Evolutionary conservation across 1,140 invertebrate genomes (phyloP), one percentile per base, ranked within the genome.

Genomic region (Drosophila bocki): DNA sequence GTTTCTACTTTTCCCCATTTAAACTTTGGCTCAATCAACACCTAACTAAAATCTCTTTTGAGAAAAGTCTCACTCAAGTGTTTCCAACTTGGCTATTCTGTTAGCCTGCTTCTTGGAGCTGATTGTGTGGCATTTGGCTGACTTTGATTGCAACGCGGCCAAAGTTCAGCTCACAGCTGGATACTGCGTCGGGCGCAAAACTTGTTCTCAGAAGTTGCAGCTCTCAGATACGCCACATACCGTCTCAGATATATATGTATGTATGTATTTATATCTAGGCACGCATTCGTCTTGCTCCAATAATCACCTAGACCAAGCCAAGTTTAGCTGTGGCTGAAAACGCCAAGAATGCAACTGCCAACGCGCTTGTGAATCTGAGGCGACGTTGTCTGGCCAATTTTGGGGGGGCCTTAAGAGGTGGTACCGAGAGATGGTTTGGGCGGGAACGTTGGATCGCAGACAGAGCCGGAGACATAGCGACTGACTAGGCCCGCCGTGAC

Each of bases 261-360:
- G 5, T 17, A 3, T 48, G 8, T 51, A 15, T 51, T 13, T 11
- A 9, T 32, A 53, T 35, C 4, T 54, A 26, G 19, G 53, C 80
- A 78, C 83, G 67, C 79, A 82, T 87, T 88, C 82, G 84, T 68
- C 50, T 62, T 71, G 84, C 84, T 88, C 84, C 80, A 88, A 80
- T 87, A 87, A 87, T 47, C 85, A 88, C 77, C 62, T 78, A 80
- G 77, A 83, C 60, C 69, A 29, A 59, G 68, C 70, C 80, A 80
- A 83, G 68, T 80, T 88, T 78, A 75, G 84, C 58, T 19, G 26
- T 45, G 58, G 48, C 48, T 56, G 56, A 57, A 54, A 47, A 54
- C 58, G 44, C 63, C 61, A 79, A 69, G 70, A 82, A 80, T 87
- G 85, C 77, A 87, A 84, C 84, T 80, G 72, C 80, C 83, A 87